phyloP scores from a whole-genome alignment of 1,140 invertebrate genomes.

The Marisa cornuarietis region DNA sequence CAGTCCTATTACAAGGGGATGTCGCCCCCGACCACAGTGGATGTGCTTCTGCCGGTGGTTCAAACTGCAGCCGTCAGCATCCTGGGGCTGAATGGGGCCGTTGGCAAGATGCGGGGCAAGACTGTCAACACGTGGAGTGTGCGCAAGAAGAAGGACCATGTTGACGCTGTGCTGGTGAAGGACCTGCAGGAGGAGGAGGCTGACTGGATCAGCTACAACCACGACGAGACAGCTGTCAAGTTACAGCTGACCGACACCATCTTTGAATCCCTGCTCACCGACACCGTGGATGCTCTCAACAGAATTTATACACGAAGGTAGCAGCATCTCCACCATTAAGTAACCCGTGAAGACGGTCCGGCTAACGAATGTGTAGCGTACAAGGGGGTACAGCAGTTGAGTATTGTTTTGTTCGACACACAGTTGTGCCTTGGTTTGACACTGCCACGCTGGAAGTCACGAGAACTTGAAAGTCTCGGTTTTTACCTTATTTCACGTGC shows the following conservation, averaged over 20 bases:
- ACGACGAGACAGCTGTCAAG: constrained; percentile 77
- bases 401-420: too few species aligned
- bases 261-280: constrained; percentile 72
- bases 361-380: too few species aligned
- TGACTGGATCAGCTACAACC: constrained; percentile 78
- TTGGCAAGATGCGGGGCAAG: constrained; percentile 68
- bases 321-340: background rate
- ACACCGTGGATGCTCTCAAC: constrained; percentile 69
- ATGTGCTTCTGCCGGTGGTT: constrained; percentile 53
- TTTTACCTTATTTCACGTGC: too few species aligned
- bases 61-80: constrained; percentile 64
- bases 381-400: too few species aligned
- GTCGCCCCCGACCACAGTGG: constrained; percentile 47
- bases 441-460: too few species aligned
- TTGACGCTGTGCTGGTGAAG: constrained; percentile 76
- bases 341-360: background rate
- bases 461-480: too few species aligned
- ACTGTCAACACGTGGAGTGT: constrained; percentile 75
- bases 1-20: constrained; percentile 51
- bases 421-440: too few species aligned
- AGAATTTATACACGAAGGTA: constrained; percentile 40
- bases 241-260: constrained; percentile 75
- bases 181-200: constrained; percentile 78
- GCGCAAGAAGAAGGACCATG: constrained; percentile 76
- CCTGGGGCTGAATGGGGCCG: constrained; percentile 70